Conservation (phyloP, 2,888 invertebrate species). For the Hedya salicella region DNA sequence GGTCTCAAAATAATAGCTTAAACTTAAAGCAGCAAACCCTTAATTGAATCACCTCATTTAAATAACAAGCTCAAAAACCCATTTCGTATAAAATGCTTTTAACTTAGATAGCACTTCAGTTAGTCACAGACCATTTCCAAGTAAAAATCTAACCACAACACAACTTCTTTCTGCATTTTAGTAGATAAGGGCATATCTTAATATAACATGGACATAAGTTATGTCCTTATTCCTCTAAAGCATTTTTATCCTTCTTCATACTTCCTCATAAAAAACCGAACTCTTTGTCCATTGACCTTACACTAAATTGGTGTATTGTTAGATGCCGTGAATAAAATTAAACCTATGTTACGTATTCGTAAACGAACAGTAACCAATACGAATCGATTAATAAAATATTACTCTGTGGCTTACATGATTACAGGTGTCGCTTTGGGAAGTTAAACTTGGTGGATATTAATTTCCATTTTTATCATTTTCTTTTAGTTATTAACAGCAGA, state of each 20-base stretch:
- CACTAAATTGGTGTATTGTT: conserved; percentile 51
- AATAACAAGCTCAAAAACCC: conserved; percentile 8
- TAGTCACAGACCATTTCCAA: conserved; percentile 40
- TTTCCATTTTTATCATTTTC: no score
- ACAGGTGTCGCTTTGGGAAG: conserved; percentile 6
- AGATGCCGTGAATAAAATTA: conserved; percentile 49
- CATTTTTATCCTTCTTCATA: conserved; percentile 40
- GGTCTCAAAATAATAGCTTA: background rate
- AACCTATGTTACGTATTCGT: conserved; percentile 42
- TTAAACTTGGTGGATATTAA: background rate
- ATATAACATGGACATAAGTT: no score
- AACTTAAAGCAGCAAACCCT: background rate
- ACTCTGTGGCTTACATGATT: conserved; percentile 48
- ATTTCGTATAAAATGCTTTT: conserved; percentile 34
- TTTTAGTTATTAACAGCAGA: no score
- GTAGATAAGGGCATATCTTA: background rate
- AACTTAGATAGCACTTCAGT: conserved; percentile 32
- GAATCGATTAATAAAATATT: conserved; percentile 61
- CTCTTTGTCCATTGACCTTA: conserved; percentile 51
- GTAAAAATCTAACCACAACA: conserved; percentile 31
- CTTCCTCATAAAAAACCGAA: conserved; percentile 48
- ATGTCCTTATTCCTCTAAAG: background rate
- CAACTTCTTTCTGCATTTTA: background rate
- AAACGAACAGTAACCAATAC: conserved; percentile 62
- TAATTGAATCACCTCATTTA: conserved; percentile 18